Base-by-base conservation (phyloP, 2,797 vertebrate genomes). In the Scolopax bukidnonensis region DNA sequence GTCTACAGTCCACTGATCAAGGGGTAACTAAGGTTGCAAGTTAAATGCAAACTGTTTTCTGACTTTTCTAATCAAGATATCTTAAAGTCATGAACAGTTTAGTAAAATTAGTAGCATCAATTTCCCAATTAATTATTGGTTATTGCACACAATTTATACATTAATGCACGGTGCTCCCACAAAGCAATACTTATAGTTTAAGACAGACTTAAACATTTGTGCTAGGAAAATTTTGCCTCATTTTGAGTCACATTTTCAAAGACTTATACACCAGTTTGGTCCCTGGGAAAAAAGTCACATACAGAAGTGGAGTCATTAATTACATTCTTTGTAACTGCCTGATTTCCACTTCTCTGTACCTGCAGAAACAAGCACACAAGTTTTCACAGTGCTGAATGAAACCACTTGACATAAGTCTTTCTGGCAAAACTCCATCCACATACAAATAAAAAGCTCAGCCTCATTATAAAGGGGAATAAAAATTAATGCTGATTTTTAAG, bases 351-450 rank as follows among this genome's bases (percentile, higher is more conserved):
- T 64, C 48, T 83, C 64, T 61, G 23, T 96, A 95, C 95, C 90
- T 96, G 95, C 68, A 30, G 75, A 93, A 92, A 89, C 96, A 96
- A 89, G 94, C 51, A 77, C 11, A 68, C 0, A 2, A 68, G 33
- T 94, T 95, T 95, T 87, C 75, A 83, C 3, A 8, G 56, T 89
- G 88, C 76, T 94, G 94, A 95, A 75, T 83, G 78, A 95, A 95
- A 89, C 71, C 91, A 96, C 91, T 96, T 93, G 90, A 96, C 93
- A 90, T 89, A 93, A 94, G 51, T 57, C 81, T 93, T 84, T 71
- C 90, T 96, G 94, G 94, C 94, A 93, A 89, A 87, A 64, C 56
- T 96, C 91, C 96, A 95, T 87, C 48, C 45, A 48, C 40, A 33
- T 54, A 54, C 6, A 4, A 95, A 93, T 87, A 91, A 91, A 94